phyloP scores from a whole-genome alignment of 1,140 invertebrate species.

The Gonatopus flavifemur region DNA sequence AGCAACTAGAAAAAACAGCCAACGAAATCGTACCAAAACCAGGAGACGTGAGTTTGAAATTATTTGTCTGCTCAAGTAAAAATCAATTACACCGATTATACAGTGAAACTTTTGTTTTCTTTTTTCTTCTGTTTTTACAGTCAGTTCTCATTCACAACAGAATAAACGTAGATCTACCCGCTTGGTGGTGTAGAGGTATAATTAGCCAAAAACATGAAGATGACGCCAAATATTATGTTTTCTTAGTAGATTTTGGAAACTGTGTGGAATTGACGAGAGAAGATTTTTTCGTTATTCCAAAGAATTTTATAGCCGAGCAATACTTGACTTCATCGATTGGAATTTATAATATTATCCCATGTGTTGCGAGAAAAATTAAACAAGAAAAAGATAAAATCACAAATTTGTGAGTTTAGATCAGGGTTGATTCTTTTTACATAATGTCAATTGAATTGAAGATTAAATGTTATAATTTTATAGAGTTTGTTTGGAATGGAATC shows the following conservation, averaged over 20 bases:
- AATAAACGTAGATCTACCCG: conserved; percentile 26
- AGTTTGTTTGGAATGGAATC: conserved; percentile 32
- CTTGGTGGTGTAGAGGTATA: conserved; percentile 36
- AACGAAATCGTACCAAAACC: conserved; percentile 8
- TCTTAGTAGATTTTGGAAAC: conserved; percentile 43
- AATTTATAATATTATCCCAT: conserved; percentile 39
- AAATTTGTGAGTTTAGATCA: conserved; percentile 19
- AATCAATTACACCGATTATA: background rate
- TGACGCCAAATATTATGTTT: conserved; percentile 29
- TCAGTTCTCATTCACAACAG: conserved; percentile 22
- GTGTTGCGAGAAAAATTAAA: conserved; percentile 2
- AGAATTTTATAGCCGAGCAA: conserved; percentile 19
- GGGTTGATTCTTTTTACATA: background rate
- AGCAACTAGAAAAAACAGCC: background rate
- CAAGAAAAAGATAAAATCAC: conserved; percentile 9
- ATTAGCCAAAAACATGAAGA: conserved; percentile 12
- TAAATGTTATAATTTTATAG: conserved; percentile 10
- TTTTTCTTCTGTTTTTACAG: conserved; percentile 20
- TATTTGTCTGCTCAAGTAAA: conserved; percentile 5
- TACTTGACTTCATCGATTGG: conserved; percentile 35
- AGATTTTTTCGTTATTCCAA: conserved; percentile 25
- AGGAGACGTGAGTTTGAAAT: conserved; percentile 32
- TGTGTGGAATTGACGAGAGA: conserved; percentile 20
- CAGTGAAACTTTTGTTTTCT: background rate
- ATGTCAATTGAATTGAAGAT: background rate